phyloP scores from a whole-genome alignment of 2,113 vertebrate genomes.

The Bostrychus sinensis region DNA sequence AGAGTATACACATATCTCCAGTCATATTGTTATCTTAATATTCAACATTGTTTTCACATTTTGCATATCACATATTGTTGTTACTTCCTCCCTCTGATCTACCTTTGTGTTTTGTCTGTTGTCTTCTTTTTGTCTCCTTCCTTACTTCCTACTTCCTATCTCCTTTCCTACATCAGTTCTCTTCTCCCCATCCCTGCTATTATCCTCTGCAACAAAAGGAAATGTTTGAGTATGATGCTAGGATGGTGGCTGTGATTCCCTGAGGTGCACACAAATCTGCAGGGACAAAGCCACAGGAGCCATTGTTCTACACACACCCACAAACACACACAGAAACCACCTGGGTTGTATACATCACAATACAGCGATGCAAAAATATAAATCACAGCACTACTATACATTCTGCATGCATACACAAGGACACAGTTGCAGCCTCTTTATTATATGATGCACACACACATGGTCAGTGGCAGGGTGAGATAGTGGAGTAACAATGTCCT shows the following conservation, averaged over 20 bases:
- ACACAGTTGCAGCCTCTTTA: constrained; percentile 24
- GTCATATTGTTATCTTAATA: too few relatives aligned
- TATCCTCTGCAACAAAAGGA: constrained; percentile 30
- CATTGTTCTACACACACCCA: constrained; percentile 33
- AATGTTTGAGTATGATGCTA: constrained; percentile 3
- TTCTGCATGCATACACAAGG: constrained; percentile 42
- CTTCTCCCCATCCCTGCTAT: constrained; percentile 39
- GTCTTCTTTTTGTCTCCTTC: not conserved
- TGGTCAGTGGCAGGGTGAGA: too few relatives aligned
- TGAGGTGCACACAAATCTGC: constrained; percentile 35
- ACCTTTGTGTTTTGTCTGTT: not conserved
- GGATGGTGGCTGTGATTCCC: constrained; percentile 31
- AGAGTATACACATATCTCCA: too few relatives aligned
- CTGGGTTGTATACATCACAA: constrained; percentile 7
- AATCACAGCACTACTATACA: constrained; percentile 28
- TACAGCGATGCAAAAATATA: not conserved
- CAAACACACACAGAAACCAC: constrained; percentile 9
- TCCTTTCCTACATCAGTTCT: constrained; percentile 50
- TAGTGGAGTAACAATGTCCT: constrained; percentile 68
- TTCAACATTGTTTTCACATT: too few relatives aligned
- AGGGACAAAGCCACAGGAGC: constrained; percentile 22
- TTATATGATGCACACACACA: constrained; percentile 8
- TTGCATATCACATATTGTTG: too few relatives aligned
- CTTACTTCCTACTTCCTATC: constrained; percentile 17
- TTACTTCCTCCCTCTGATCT: too few relatives aligned